Evolutionary conservation across 2,888 invertebrate species (phyloP).

Genomic region (Leucoptera coffeella): DNA sequence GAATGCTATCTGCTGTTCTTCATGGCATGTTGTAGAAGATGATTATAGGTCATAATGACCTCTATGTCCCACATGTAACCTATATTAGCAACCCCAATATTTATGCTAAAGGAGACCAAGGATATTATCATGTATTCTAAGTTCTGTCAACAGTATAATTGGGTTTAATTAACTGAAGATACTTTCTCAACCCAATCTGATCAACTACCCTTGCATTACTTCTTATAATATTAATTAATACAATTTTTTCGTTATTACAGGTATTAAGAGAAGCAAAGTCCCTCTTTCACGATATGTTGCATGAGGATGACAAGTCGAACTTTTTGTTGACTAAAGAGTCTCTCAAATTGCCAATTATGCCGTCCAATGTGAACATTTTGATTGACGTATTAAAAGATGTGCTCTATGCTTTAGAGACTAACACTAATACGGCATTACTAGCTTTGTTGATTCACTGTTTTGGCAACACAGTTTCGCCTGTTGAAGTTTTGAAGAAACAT

Average conservation of each 20-base stretch:
- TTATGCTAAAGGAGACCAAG: too few relatives aligned
- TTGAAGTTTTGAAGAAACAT: slow-evolving; percentile 21
- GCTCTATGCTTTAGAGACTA: slow-evolving; percentile 58
- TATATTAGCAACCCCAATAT: too few relatives aligned
- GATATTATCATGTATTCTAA: too few relatives aligned
- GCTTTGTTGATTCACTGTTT: slow-evolving; percentile 44
- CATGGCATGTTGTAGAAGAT: too few relatives aligned
- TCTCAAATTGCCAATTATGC: slow-evolving; percentile 31
- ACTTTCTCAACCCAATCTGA: too few relatives aligned
- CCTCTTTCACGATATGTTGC: slow-evolving; percentile 29
- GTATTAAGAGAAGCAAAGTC: slow-evolving; percentile 46
- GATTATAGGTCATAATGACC: too few relatives aligned
- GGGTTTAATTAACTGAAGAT: too few relatives aligned
- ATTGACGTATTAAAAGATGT: slow-evolving; percentile 56
- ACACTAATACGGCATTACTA: slow-evolving; percentile 59
- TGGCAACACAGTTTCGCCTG: slow-evolving; percentile 18
- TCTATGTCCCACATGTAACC: too few relatives aligned
- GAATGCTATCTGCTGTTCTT: too few relatives aligned
- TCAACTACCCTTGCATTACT: too few relatives aligned
- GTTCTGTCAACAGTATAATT: too few relatives aligned
- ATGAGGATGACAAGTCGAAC: slow-evolving; percentile 31
- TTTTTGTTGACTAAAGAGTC: slow-evolving; percentile 27
- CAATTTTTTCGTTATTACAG: slow-evolving; percentile 16
- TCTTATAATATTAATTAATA: slow-evolving; percentile 1
- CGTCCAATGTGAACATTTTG: slow-evolving; percentile 45